Base-by-base conservation (phyloP, 2,113 vertebrate species). In the Australoheros scitulus region DNA sequence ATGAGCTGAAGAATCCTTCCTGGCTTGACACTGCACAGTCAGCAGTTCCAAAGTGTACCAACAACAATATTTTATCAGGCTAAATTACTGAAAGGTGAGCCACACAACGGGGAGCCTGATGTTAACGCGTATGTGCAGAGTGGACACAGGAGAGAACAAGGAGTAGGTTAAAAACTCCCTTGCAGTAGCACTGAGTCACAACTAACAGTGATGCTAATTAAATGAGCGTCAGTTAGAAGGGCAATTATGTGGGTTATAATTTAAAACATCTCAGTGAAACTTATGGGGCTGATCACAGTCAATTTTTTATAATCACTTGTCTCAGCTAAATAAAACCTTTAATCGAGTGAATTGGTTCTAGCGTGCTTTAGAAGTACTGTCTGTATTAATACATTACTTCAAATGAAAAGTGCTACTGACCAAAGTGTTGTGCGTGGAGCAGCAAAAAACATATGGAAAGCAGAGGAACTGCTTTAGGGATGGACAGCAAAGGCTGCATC, bases 11-110 rank as follows among this genome's bases (percentile, higher is more conserved):
- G 24, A 79, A 63, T 52, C 65, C 84, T 80, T 26, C 32, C 6
- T n/a, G 60, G 64, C 63, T 34, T 84, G 58, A 79, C 59, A 26
- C 52, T 76, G 88, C 90, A 64, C 34, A 77, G 59, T 92, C 90
- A 90, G 89, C 89, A 85, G 24, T 70, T 63, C 50, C 85, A 83
- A 86, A 89, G 79, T 75, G 79, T 78, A 64, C 57, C 59, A 82
- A 81, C 85, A 90, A 90, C 88, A 90, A 82, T 78, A 74, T 86
- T 88, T 86, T 81, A 22, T 70, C 6, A 52, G 50, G 60, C 36
- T 79, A 81, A 90, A 89, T 90, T 81, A 91, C 70, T 76, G 59
- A 78, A 77, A 83, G 79, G 63, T 81, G 88, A 84, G 56, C 79
- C 15, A 13, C 76, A 80, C 74, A 56, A 68, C 11, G 15, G 74